phyloP scores from a whole-genome alignment of 2,888 invertebrate genomes.

The Pollenia angustigena region DNA sequence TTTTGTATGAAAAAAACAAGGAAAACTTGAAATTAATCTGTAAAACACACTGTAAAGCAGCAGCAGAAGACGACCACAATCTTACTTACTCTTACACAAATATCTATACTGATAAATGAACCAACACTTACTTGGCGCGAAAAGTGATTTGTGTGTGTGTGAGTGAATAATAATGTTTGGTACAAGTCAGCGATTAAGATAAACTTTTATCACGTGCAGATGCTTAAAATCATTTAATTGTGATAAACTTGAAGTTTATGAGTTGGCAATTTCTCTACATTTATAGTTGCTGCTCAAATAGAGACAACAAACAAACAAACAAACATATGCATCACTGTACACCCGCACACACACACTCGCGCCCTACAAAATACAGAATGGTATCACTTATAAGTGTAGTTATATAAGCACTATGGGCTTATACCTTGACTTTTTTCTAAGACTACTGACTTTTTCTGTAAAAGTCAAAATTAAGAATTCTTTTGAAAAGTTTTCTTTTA shows the following conservation, averaged over 20 bases:
- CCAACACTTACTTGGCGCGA: slow-evolving; percentile 8
- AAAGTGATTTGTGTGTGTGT: slow-evolving; percentile 12
- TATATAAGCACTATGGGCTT: slow-evolving; percentile 7
- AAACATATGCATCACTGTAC: not conserved
- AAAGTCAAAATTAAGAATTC: no score
- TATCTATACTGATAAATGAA: slow-evolving; percentile 20
- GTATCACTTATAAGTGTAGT: slow-evolving; percentile 30
- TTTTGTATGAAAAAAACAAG: not conserved
- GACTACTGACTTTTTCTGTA: no score
- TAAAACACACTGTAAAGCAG: slow-evolving; percentile 22
- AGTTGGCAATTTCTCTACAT: slow-evolving; percentile 73
- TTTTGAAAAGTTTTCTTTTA: no score
- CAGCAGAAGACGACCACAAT: slow-evolving; percentile 22
- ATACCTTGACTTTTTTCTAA: no score
- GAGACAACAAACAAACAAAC: slow-evolving; percentile 5
- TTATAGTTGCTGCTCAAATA: slow-evolving; percentile 21
- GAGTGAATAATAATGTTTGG: slow-evolving; percentile 15
- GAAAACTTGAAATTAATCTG: slow-evolving; percentile 50
- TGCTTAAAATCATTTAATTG: slow-evolving; percentile 75
- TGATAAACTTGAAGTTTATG: slow-evolving; percentile 75
- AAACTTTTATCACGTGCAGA: slow-evolving; percentile 70
- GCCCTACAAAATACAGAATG: not conserved
- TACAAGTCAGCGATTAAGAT: slow-evolving; percentile 67
- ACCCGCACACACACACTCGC: not conserved
- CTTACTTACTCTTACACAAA: not conserved